A percentile compares a stretch with the other conserved stretches of the same genome.
Evolutionary conservation across 1,140 invertebrate genomes (phyloP).

Genomic region (Zaprionus taronus): DNA sequence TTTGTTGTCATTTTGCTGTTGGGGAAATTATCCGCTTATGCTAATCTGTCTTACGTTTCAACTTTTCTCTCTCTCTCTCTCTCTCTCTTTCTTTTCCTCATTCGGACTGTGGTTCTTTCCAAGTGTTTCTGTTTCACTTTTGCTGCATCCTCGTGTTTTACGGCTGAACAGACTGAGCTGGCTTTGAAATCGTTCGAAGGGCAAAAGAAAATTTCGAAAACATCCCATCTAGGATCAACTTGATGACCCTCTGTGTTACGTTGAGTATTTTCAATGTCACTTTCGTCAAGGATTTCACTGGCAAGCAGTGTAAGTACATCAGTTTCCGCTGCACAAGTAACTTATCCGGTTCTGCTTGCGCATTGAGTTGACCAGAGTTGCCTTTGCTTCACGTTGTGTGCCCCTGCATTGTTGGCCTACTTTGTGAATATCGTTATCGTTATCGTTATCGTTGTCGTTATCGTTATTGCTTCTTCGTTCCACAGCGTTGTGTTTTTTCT

Average conservation of each 20-base stretch:
- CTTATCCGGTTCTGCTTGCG: slow-evolving; percentile 65
- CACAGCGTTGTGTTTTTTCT: slow-evolving; percentile 42
- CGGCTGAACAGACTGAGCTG: slow-evolving; percentile 60
- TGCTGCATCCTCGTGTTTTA: slow-evolving; percentile 24
- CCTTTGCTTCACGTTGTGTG: slow-evolving; percentile 16
- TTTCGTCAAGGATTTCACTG: slow-evolving; percentile 69
- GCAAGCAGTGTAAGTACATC: slow-evolving; percentile 67
- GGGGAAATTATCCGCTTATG: slow-evolving; percentile 78
- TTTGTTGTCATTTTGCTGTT: slow-evolving; percentile 33
- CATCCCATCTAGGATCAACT: slow-evolving; percentile 46
- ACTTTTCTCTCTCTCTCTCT: slow-evolving; percentile 57
- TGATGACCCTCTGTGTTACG: slow-evolving; percentile 53
- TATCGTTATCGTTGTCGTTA: slow-evolving; percentile 56
- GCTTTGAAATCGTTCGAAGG: slow-evolving; percentile 51
- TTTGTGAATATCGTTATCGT: slow-evolving; percentile 52
- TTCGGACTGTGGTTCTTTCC: slow-evolving; percentile 17
- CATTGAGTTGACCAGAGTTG: slow-evolving; percentile 56
- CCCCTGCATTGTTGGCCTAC: slow-evolving; percentile 41
- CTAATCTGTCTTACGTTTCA: slow-evolving; percentile 80
- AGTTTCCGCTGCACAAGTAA: slow-evolving; percentile 51
- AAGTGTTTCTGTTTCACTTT: slow-evolving; percentile 21
- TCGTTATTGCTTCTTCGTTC: slow-evolving; percentile 46
- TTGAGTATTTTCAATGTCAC: slow-evolving; percentile 61
- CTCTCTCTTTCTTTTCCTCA: slow-evolving; percentile 22
- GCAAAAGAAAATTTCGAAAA: slow-evolving; percentile 47